Evolutionary conservation across 2,113 vertebrate species (phyloP), one percentile per base, ranked within the genome.

Genomic region (Grus americana): DNA sequence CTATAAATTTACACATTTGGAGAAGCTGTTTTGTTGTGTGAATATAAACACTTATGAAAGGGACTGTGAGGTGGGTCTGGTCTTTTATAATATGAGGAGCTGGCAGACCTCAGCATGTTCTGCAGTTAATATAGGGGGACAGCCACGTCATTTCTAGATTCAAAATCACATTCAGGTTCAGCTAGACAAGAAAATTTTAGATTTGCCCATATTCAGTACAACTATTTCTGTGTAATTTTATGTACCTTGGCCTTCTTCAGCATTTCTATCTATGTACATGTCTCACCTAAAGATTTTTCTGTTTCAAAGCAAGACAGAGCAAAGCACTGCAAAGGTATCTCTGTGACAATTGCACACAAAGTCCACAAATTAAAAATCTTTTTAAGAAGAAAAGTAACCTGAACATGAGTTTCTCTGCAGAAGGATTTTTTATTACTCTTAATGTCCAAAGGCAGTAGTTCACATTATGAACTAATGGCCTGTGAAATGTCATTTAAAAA

Each of bases 401-500:
- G 61, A 91, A 79, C 36, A 65, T 22, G 73, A 79, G n/a, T 90
- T 89, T 94, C 65, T 89, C 61, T 68, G 86, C 42, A 85, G 80
- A 95, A 88, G 46, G 61, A 85, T 79, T 93, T 93, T 91, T 92
- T 95, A 73, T 96, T 79, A 59, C 75, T 89, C 29, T 27, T 86
- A 91, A 83, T 94, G 83, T 95, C 88, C 94, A 94, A 93, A 85
- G 86, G 67, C 86, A 75, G 72, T 71, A 70, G 80, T 81, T 96
- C 94, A 82, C 62, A 95, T 97, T 91, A 94, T 89, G 83, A 97
- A 93, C 81, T 96, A 96, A 97, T 93, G 90, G 92, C 32, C 76
- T 92, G 90, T 44, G 74, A 96, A 92, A 93, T 95, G 82, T 95
- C 94, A 93, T 95, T 97, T 97, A 93, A 96, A 96, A 95, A 91